phyloP scores from a whole-genome alignment of 1,140 invertebrate species.

The Cydia pomonella region DNA sequence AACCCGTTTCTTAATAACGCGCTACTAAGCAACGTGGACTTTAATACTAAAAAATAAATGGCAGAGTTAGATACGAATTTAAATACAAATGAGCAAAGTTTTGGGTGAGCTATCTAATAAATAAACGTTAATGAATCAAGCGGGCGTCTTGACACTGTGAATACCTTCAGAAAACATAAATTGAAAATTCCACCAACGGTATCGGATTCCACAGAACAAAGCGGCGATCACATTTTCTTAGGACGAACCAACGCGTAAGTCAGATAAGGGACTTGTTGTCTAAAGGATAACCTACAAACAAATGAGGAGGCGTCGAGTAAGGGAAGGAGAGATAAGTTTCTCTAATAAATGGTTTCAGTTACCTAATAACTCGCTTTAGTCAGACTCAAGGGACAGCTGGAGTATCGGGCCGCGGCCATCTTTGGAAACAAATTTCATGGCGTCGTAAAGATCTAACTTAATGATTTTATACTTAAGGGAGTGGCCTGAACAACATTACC shows the following conservation, averaged over 20 bases:
- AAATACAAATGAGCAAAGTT: conserved; percentile 52
- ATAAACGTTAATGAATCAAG: conserved; percentile 29
- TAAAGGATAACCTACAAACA: conserved; percentile 36
- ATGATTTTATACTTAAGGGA: not conserved
- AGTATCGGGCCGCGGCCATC: not conserved
- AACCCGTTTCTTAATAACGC: not conserved
- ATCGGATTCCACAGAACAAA: conserved; percentile 30
- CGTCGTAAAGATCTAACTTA: not conserved
- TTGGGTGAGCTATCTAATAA: not conserved
- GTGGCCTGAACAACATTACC: too few species aligned
- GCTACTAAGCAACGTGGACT: not conserved
- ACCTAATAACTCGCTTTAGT: conserved; percentile 25
- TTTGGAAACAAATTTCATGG: not conserved
- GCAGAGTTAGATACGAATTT: conserved; percentile 40
- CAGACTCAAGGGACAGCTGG: not conserved
- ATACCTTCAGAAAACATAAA: conserved; percentile 28
- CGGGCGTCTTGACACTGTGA: conserved; percentile 10
- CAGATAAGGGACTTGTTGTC: conserved; percentile 37
- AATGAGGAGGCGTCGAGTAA: conserved; percentile 29
- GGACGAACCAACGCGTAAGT: conserved; percentile 32
- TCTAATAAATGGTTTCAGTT: conserved; percentile 31
- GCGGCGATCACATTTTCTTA: conserved; percentile 37
- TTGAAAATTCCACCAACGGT: conserved; percentile 28
- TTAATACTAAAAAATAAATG: not conserved
- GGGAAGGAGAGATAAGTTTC: conserved; percentile 23